Percentiles rank a stretch among this genome's conserved stretches.
Evolutionary conservation across 2,888 invertebrate species (phyloP).

Genomic region (Eupithecia centaureata): DNA sequence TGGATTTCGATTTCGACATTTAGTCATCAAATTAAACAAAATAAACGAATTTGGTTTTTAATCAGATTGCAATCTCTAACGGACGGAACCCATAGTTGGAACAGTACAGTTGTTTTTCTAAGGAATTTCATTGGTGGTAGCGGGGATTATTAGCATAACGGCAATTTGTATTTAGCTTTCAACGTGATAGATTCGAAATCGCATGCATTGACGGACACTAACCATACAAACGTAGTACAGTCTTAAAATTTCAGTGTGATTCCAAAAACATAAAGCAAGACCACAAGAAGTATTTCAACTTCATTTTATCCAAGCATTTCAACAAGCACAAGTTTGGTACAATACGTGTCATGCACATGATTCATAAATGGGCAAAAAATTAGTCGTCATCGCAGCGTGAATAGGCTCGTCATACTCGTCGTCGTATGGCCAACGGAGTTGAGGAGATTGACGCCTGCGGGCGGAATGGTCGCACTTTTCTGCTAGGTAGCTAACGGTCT

Average conservation of each 20-base stretch:
- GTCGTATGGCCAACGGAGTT: slow-evolving; percentile 12
- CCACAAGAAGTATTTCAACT: no score
- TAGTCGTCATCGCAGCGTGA: slow-evolving; percentile 7
- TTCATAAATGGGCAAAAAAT: slow-evolving; percentile 32
- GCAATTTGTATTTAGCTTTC: slow-evolving; percentile 8
- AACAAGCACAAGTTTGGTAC: slow-evolving; percentile 14
- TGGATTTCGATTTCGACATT: no score
- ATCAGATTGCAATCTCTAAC: no score
- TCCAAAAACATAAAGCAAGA: background rate
- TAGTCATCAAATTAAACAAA: no score
- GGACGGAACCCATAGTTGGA: background rate
- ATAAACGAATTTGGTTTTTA: no score
- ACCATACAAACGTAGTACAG: background rate
- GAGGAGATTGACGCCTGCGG: slow-evolving; percentile 18
- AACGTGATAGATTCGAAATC: slow-evolving; percentile 5
- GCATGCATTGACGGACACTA: background rate
- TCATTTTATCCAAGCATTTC: slow-evolving; percentile 8
- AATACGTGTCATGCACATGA: slow-evolving; percentile 29
- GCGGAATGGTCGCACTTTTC: slow-evolving; percentile 9
- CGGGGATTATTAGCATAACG: slow-evolving; percentile 11
- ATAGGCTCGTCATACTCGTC: slow-evolving; percentile 2
- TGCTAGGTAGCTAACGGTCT: slow-evolving; percentile 24
- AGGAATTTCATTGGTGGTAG: background rate
- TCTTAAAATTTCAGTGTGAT: background rate
- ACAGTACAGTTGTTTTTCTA: background rate